Evolutionary conservation across 2,113 vertebrate species (phyloP), one percentile per base, ranked within the genome.

Genomic region (Bos javanicus): DNA sequence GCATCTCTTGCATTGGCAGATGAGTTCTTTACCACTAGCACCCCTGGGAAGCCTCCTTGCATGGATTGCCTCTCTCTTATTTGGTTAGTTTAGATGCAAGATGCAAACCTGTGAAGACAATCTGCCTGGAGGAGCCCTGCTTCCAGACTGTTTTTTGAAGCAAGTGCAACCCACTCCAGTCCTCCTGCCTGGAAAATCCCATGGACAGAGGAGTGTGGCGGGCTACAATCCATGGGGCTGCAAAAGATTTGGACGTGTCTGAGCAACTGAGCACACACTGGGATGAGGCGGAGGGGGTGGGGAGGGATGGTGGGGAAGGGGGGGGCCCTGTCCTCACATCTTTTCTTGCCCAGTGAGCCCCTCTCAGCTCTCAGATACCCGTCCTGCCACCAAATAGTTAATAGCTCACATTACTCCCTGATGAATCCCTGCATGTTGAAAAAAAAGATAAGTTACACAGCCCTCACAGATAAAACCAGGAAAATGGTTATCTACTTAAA

Each of bases 221-320:
- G n/a, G n/a, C 67, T 71, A 23, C 19, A 71, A 12, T 71, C 64
- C 64, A 71, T 36, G n/a, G 64, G 64, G 64, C 17, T 2, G n/a
- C n/a, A 12, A 71, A 36, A 67, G 33, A 23, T 5, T 23, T 23
- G n/a, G 67, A 71, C 5, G 5, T 23, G 10, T 39, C n/a, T 71
- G n/a, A 71, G n/a, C 10, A 39, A 71, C 67, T 71, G 10, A 23
- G n/a, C 17, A 71, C 67, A 71, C 67, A 71, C n/a, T 23, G n/a
- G n/a, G 17, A 11, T 36, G n/a, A 36, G 33, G 64, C 8, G 0
- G 33, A 39, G 33, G 16, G 11, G 19, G n/a, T 4, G 16, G 64
- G 33, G 9, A 2, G 8, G 8, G 64, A 2, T 10, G 1, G 17
- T 8, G 3, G 8, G 4, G n/a, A 8, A 9, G 5, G 4, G 17